A percentile compares a stretch with the other conserved stretches of the same genome.
Evolutionary conservation across 2,797 vertebrate genomes (phyloP).

Genomic region (Halcyon leucocephala): DNA sequence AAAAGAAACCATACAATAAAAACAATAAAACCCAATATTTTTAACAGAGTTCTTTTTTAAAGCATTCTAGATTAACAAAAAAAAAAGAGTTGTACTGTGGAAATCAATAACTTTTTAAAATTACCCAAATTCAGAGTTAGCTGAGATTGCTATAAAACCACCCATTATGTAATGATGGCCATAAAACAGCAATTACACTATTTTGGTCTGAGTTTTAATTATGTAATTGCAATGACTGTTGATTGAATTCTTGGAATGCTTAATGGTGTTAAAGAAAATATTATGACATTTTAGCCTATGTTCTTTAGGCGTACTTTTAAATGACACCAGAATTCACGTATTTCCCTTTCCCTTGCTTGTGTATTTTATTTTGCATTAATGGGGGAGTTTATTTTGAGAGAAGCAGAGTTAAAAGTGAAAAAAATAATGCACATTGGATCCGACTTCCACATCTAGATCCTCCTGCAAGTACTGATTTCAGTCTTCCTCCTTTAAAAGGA

Average conservation of each 20-base stretch:
- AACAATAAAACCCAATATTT: neutral
- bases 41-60: neutral
- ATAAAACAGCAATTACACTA: neutral
- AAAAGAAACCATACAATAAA: neutral
- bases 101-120: neutral
- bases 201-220: constrained; percentile 24
- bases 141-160: neutral
- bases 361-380: neutral
- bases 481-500: neutral
- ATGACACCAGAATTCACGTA: neutral
- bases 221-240: neutral
- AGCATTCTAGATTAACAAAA: neutral
- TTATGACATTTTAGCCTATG: neutral
- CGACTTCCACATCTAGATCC: neutral
- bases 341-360: neutral
- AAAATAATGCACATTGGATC: neutral
- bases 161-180: neutral
- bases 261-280: constrained; percentile 22
- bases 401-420: neutral
- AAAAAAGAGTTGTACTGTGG: neutral
- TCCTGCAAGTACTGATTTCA: neutral
- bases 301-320: neutral
- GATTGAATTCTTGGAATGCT: constrained; percentile 1
- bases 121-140: neutral
- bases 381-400: neutral